These are phyloP conservation scores for Staurois parvus DNA, from an alignment of 2,797 vertebrate species.

Conservation along the genomic window DNA sequence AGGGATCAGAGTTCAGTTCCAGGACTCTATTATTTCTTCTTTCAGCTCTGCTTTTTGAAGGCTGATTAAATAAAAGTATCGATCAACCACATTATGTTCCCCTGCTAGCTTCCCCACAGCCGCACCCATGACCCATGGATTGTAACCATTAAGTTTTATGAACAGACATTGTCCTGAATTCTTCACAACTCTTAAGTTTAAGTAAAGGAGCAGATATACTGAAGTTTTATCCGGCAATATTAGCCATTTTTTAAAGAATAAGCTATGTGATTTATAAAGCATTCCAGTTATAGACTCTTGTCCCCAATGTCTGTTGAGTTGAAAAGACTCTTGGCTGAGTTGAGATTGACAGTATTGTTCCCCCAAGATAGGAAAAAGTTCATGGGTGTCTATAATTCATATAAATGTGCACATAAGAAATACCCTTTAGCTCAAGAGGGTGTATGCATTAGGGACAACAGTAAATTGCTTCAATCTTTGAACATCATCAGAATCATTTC, in stretches of 20 bases:
- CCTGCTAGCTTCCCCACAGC: neutral
- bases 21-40: constrained; percentile 38
- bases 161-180: neutral
- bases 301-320: neutral
- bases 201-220: neutral
- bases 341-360: neutral
- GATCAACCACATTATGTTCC: constrained; percentile 45
- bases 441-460: neutral
- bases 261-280: neutral
- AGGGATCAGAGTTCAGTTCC: constrained; percentile 40
- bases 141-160: constrained; percentile 3
- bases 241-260: neutral
- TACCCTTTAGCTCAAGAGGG: too few relatives aligned
- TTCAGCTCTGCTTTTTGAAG: constrained; percentile 23
- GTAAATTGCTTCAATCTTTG: neutral
- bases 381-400: neutral
- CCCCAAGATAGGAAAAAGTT: neutral
- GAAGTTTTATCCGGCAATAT: neutral
- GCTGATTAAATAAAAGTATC: constrained; percentile 39
- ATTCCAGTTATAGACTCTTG: neutral
- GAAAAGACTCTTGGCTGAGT: too few relatives aligned
- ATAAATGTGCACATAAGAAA: neutral
- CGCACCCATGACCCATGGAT: constrained; percentile 9
- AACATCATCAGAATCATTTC: neutral
- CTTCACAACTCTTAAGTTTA: neutral